phyloP scores from a whole-genome alignment of 2,888 invertebrate species.

The Sussaba pulchella region DNA sequence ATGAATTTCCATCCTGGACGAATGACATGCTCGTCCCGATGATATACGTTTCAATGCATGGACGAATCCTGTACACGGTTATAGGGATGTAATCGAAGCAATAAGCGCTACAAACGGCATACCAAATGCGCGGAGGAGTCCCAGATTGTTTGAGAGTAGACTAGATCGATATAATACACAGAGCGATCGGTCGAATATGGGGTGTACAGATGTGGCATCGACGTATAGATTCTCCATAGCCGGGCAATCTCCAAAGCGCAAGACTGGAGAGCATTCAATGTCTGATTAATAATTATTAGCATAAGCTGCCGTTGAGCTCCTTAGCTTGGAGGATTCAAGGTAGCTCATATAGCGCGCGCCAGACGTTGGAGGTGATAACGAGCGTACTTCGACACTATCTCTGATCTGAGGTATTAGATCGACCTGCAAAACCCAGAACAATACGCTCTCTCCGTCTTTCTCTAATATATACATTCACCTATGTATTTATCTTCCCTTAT shows the following conservation, averaged over 20 bases:
- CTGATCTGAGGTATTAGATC: conserved; percentile 4
- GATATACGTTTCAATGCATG: too few species aligned
- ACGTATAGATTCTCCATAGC: conserved; percentile 6
- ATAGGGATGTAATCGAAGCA: neutral
- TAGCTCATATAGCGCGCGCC: neutral
- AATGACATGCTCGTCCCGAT: too few species aligned
- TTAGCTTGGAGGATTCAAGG: conserved; percentile 22
- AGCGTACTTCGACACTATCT: conserved; percentile 33
- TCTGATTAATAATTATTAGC: conserved; percentile 37
- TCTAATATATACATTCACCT: too few species aligned
- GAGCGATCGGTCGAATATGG: neutral
- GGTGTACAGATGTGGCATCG: conserved; percentile 7
- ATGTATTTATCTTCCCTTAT: neutral
- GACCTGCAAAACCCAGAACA: conserved; percentile 19
- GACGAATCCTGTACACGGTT: too few species aligned
- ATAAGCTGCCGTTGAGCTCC: conserved; percentile 22
- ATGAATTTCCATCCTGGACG: too few species aligned
- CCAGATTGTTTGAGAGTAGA: neutral
- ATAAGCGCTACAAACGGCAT: conserved; percentile 15
- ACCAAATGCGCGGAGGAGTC: conserved; percentile 5
- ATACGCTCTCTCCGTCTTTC: neutral
- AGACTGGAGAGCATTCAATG: conserved; percentile 18
- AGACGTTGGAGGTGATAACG: conserved; percentile 24
- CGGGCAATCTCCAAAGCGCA: neutral
- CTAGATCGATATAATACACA: conserved; percentile 6